Evolutionary conservation across 2,888 invertebrate genomes (phyloP).

Genomic region (Hydraecia micacea): DNA sequence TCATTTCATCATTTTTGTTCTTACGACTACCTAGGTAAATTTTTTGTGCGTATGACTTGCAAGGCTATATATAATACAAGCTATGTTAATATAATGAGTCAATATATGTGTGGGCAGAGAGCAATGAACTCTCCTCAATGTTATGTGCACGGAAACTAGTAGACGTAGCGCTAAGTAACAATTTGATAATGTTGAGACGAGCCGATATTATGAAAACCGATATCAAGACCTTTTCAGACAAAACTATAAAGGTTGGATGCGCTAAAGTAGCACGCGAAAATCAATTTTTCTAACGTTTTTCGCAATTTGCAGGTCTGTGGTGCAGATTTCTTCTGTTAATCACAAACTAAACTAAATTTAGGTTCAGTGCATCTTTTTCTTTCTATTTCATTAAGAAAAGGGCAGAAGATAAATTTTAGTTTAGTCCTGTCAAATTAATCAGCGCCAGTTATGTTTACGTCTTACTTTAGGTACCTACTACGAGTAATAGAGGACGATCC

Average conservation of each 20-base stretch:
- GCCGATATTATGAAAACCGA: background rate
- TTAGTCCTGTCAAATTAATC: too few relatives aligned
- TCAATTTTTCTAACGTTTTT: background rate
- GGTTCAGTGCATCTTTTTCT: too few relatives aligned
- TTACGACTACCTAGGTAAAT: background rate
- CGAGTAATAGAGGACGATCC: background rate
- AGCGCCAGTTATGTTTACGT: background rate
- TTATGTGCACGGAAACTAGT: background rate
- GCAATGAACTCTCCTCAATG: constrained; percentile 38
- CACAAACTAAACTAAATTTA: too few relatives aligned
- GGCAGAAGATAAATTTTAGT: too few relatives aligned
- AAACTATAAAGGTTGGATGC: background rate
- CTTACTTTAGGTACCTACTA: background rate
- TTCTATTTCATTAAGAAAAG: too few relatives aligned
- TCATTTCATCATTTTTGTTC: constrained; percentile 3
- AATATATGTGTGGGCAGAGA: constrained; percentile 47
- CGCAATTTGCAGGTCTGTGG: background rate
- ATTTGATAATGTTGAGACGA: background rate
- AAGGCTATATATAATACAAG: constrained; percentile 23
- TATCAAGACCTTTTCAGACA: background rate
- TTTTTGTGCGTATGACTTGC: constrained; percentile 30
- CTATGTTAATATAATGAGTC: constrained; percentile 56
- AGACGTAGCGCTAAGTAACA: background rate
- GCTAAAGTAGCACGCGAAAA: background rate
- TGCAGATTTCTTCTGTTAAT: too few relatives aligned